phyloP scores from a whole-genome alignment of 2,113 vertebrate species.

The Myanophis thanlyinensis region DNA sequence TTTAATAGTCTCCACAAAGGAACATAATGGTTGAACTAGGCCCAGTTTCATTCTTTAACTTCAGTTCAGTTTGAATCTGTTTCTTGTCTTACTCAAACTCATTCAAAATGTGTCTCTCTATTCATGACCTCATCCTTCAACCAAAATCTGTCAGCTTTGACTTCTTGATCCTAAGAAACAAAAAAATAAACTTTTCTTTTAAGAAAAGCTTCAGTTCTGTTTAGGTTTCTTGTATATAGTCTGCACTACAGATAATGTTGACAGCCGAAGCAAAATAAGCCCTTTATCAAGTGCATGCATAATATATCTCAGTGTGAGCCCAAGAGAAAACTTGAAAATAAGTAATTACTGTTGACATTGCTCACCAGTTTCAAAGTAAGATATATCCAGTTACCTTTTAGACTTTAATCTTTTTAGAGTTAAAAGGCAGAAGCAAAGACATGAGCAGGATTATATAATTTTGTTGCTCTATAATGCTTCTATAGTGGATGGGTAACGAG shows the following conservation, averaged over 20 bases:
- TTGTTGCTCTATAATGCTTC: background rate
- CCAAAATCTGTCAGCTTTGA: background rate
- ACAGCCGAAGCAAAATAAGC: slow-evolving; percentile 43
- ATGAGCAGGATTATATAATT: background rate
- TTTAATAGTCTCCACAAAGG: background rate
- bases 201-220: slow-evolving; percentile 28
- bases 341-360: slow-evolving; percentile 12
- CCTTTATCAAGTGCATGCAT: slow-evolving; percentile 21
- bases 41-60: background rate
- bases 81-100: background rate
- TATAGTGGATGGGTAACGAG: background rate
- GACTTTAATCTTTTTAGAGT: background rate
- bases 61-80: background rate
- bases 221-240: slow-evolving; percentile 36
- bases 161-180: background rate
- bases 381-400: slow-evolving; percentile 17
- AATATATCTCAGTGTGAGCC: slow-evolving; percentile 21
- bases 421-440: background rate
- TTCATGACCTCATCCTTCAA: slow-evolving; percentile 1
- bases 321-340: slow-evolving; percentile 24
- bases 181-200: background rate
- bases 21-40: background rate
- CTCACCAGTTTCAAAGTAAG: slow-evolving; percentile 19
- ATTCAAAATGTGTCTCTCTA: background rate
- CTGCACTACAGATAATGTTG: slow-evolving; percentile 24